phyloP scores from a whole-genome alignment of 1,140 invertebrate genomes.

The Eufriesea mexicana region DNA sequence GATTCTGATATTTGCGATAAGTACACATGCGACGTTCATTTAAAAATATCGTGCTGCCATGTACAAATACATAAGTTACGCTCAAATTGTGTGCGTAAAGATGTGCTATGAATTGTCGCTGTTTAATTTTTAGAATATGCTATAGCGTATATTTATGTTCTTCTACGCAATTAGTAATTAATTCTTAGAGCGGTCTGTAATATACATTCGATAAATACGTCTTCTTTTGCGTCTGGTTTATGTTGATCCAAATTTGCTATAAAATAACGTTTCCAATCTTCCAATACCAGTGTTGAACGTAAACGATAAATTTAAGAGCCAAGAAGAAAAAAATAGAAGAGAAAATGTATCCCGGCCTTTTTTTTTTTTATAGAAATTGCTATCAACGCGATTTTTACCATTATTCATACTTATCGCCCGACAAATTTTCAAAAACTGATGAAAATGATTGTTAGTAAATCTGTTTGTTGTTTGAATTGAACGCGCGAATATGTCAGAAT shows the following conservation, averaged over 20 bases:
- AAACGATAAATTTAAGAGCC: background rate
- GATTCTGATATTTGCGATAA: background rate
- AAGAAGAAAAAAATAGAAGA: background rate
- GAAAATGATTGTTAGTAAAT: background rate
- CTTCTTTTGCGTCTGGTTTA: background rate
- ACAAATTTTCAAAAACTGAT: background rate
- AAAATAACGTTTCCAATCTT: background rate
- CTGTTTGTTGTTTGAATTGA: background rate
- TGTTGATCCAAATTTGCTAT: background rate
- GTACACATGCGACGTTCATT: background rate
- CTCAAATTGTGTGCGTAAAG: constrained; percentile 3
- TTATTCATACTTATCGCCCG: background rate
- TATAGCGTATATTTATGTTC: background rate
- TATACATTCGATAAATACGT: background rate
- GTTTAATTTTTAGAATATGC: background rate
- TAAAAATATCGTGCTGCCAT: constrained; percentile 28
- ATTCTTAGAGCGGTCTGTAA: background rate
- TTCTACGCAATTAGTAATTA: background rate
- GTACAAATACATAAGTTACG: constrained; percentile 39
- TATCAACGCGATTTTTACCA: background rate
- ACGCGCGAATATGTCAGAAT: background rate
- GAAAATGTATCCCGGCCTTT: constrained; percentile 14
- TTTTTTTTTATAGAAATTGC: constrained; percentile 12
- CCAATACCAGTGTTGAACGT: background rate
- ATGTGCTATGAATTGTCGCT: constrained; percentile 22